phyloP scores from a whole-genome alignment of 2,113 vertebrate species.

The Puntigrus tetrazona region DNA sequence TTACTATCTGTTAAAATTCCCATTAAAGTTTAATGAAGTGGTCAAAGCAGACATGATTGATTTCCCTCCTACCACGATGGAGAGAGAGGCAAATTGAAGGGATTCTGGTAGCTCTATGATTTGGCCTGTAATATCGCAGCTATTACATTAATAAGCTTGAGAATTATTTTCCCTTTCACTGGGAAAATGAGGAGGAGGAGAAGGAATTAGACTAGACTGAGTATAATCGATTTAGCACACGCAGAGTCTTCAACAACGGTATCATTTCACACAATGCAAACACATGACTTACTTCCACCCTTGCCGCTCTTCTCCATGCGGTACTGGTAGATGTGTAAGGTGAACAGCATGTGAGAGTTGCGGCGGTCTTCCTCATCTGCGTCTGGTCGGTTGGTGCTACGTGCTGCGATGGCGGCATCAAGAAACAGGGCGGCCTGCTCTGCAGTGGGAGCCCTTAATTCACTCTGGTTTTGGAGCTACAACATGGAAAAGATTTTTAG shows the following conservation, averaged over 20 bases:
- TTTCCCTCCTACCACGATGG: conserved; percentile 53
- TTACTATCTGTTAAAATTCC: conserved; percentile 54
- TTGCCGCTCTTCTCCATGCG: conserved; percentile 92
- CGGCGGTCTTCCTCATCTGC: conserved; percentile 82
- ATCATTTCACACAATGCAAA: conserved; percentile 26
- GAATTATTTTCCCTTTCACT: conserved; percentile 51
- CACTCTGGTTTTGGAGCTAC: conserved; percentile 94
- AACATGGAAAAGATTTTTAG: conserved; percentile 32
- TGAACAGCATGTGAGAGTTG: conserved; percentile 95
- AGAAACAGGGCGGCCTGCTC: conserved; percentile 93
- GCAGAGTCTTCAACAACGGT: conserved; percentile 23
- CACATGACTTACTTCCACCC: conserved; percentile 86
- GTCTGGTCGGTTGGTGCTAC: conserved; percentile 80
- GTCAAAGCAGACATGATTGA: conserved; percentile 56
- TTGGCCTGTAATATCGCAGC: conserved; percentile 47
- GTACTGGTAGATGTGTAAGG: conserved; percentile 95
- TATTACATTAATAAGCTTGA: conserved; percentile 55
- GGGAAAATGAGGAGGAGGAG: conserved; percentile 33
- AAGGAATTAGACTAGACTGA: conserved; percentile 41
- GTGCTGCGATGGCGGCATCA: conserved; percentile 92
- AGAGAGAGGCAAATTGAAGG: conserved; percentile 44
- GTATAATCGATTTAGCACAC: conserved; percentile 46
- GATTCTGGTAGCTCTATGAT: conserved; percentile 45
- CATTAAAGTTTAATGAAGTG: conserved; percentile 61
- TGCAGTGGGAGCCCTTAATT: conserved; percentile 90